A percentile compares a stretch with the other conserved stretches of the same genome.
phyloP scores from a whole-genome alignment of 2,113 vertebrate genomes.

The Ranitomeya variabilis region DNA sequence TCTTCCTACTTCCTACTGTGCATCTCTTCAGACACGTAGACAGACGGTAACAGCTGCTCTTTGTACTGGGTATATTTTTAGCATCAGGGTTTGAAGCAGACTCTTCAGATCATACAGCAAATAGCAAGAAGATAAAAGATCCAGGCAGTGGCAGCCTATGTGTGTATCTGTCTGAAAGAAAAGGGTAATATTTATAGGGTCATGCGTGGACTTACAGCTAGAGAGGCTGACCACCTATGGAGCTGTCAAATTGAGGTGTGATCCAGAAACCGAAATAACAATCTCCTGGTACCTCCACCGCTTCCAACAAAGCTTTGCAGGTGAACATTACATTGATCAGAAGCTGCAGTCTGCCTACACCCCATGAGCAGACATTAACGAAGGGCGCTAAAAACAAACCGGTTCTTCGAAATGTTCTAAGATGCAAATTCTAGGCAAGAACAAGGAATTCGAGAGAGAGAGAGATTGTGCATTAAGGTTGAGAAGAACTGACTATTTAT shows the following conservation, averaged over 20 bases:
- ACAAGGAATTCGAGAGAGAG: background rate
- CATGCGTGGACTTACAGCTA: slow-evolving; percentile 24
- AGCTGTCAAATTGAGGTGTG: slow-evolving; percentile 46
- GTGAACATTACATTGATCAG: background rate
- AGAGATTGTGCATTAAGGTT: slow-evolving; percentile 8
- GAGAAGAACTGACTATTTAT: slow-evolving; percentile 25
- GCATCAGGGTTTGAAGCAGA: slow-evolving; percentile 49
- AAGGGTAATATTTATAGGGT: slow-evolving; percentile 41
- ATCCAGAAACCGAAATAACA: slow-evolving; percentile 29
- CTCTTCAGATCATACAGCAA: slow-evolving; percentile 46
- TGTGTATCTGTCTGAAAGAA: slow-evolving; percentile 30
- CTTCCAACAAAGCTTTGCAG: background rate
- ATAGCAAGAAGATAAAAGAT: slow-evolving; percentile 46
- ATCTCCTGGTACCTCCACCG: background rate
- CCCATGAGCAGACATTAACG: background rate
- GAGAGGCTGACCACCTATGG: slow-evolving; percentile 26
- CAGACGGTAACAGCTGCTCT: slow-evolving; percentile 51
- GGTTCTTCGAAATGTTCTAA: background rate
- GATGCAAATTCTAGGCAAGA: background rate
- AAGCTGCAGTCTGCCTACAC: background rate
- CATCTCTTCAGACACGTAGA: slow-evolving; percentile 48
- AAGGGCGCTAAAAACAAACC: background rate
- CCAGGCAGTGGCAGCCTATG: background rate
- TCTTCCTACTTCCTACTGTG: slow-evolving; percentile 17
- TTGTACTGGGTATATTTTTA: slow-evolving; percentile 51